A percentile compares a stretch with the other conserved stretches of the same genome.
These are phyloP conservation scores for Pleuronectes platessa DNA, from an alignment of 2,113 vertebrate species.

Conservation along the genomic window DNA sequence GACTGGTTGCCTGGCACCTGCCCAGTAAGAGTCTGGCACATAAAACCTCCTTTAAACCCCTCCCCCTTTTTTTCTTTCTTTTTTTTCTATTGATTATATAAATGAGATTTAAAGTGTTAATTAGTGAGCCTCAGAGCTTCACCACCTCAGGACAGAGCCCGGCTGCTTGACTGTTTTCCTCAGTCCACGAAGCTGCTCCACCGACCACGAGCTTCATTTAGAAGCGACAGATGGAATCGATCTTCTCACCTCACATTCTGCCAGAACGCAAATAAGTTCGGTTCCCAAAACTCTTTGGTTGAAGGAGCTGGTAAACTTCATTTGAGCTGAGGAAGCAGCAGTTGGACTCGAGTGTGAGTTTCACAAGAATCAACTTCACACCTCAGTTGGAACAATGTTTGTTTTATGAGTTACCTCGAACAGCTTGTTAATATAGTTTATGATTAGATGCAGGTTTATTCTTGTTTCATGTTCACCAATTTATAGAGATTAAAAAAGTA, in stretches of 20 bases:
- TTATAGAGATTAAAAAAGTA: too few species aligned
- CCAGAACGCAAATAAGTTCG: not conserved
- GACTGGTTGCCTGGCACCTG: slow-evolving; percentile 15
- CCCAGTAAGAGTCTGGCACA: not conserved
- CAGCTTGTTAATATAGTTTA: not conserved
- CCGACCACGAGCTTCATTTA: not conserved
- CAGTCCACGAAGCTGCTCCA: not conserved
- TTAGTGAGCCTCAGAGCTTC: not conserved
- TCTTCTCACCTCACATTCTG: not conserved
- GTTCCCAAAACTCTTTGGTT: not conserved
- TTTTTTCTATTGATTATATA: not conserved
- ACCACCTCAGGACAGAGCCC: not conserved
- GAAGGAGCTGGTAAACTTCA: not conserved
- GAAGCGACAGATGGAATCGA: not conserved
- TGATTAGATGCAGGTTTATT: not conserved
- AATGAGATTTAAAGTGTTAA: not conserved
- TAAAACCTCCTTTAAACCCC: not conserved
- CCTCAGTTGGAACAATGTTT: not conserved
- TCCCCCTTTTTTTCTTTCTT: not conserved
- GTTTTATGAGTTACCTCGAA: too few species aligned
- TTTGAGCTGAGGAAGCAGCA: not conserved
- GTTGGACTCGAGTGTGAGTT: not conserved
- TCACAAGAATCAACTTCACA: not conserved
- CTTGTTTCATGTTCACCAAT: not conserved
- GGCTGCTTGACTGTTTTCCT: not conserved